Evolutionary conservation across 2,797 vertebrate genomes (phyloP).

Genomic region (Hyperoplus immaculatus): DNA sequence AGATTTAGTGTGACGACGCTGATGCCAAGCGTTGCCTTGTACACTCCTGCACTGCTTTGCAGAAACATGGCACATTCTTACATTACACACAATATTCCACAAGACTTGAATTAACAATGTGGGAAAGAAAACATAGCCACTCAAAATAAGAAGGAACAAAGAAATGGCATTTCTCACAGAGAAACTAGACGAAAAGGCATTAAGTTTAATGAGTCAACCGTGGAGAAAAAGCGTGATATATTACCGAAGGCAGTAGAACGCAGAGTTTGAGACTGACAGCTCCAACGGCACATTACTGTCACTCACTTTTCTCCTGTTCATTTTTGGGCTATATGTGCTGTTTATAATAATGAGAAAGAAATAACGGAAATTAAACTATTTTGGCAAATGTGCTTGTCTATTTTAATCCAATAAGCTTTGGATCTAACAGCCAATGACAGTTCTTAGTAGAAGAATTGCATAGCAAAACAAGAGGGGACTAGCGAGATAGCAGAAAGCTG

Average conservation of each 20-base stretch:
- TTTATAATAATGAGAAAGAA: conserved; percentile 56
- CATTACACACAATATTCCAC: conserved; percentile 41
- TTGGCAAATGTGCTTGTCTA: conserved; percentile 57
- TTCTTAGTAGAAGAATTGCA: conserved; percentile 40
- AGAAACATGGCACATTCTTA: conserved; percentile 72
- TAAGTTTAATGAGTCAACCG: conserved; percentile 39
- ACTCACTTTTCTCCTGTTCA: conserved; percentile 47
- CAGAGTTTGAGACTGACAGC: conserved; percentile 45
- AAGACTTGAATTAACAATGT: conserved; percentile 44
- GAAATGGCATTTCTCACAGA: conserved; percentile 16
- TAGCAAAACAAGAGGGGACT: conserved; percentile 24
- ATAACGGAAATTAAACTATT: conserved; percentile 53
- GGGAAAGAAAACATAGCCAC: conserved; percentile 31
- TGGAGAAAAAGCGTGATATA: conserved; percentile 35
- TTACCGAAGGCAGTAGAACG: conserved; percentile 30
- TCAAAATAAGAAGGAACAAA: conserved; percentile 14
- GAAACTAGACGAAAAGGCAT: conserved; percentile 4
- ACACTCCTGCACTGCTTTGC: conserved; percentile 66
- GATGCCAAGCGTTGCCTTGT: conserved; percentile 67
- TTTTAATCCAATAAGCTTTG: conserved; percentile 66
- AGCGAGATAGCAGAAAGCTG: conserved; percentile 16
- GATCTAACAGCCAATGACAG: conserved; percentile 55
- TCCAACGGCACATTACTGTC: conserved; percentile 54
- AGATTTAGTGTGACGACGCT: conserved; percentile 79
- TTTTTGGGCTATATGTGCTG: conserved; percentile 41